Percentiles rank a stretch among this genome's conserved stretches.
These are phyloP conservation scores for Thaumatotibia leucotreta DNA, from an alignment of 1,140 invertebrate species.

Conservation along the genomic window DNA sequence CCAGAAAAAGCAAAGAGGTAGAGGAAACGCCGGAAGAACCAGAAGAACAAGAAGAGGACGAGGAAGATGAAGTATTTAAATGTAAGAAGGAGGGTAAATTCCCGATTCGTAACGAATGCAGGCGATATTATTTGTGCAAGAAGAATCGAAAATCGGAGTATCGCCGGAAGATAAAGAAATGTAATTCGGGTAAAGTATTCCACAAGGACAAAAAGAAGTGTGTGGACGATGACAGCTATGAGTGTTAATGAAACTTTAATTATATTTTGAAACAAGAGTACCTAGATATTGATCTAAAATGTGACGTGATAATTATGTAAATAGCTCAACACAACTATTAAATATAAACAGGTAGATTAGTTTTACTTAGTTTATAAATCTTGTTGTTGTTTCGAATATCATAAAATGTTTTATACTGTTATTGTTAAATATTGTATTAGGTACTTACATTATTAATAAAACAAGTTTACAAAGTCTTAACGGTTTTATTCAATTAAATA, in stretches of 20 bases:
- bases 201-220: slow-evolving; percentile 54
- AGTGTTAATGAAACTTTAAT: slow-evolving; percentile 40
- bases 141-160: slow-evolving; percentile 41
- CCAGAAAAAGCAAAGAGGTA: background rate
- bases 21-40: background rate
- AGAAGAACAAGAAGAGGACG: slow-evolving; percentile 2
- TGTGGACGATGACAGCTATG: slow-evolving; percentile 51
- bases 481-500: background rate
- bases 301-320: background rate
- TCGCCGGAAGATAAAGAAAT: slow-evolving; percentile 46
- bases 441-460: background rate
- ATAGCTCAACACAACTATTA: no score
- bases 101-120: slow-evolving; percentile 43
- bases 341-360: no score
- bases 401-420: background rate
- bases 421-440: background rate
- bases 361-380: background rate
- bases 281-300: no score
- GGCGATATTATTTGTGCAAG: slow-evolving; percentile 53
- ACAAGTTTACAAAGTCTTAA: background rate
- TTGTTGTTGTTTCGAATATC: no score
- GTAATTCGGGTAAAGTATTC: slow-evolving; percentile 54
- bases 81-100: slow-evolving; percentile 56
- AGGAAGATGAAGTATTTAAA: slow-evolving; percentile 31
- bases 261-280: background rate